A percentile compares a stretch with the other conserved stretches of the same genome.
phyloP scores from a whole-genome alignment of 2,888 invertebrate genomes.

The Emmelina monodactyla region DNA sequence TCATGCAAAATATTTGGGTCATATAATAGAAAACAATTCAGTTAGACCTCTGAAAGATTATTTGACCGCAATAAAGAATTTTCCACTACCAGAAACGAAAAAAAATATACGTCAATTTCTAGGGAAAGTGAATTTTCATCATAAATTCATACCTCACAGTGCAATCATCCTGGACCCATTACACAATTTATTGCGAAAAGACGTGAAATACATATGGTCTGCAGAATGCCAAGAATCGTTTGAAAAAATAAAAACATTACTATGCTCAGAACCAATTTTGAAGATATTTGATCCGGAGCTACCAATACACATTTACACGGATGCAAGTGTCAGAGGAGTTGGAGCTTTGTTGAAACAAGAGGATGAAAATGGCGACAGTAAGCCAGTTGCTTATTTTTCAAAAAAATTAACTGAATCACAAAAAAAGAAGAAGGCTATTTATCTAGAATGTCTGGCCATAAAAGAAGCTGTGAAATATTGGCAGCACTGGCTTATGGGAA shows the following conservation, averaged over 20 bases:
- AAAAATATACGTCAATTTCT: constrained; percentile 15
- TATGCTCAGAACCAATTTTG: constrained; percentile 15
- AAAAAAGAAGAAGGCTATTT: constrained; percentile 16
- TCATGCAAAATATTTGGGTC: too few species aligned
- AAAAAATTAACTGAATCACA: constrained; percentile 14
- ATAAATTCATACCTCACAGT: constrained; percentile 17
- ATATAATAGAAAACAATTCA: too few species aligned
- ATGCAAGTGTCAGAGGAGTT: constrained; percentile 16
- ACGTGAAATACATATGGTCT: constrained; percentile 15
- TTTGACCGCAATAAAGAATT: constrained; percentile 14
- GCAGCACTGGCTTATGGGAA: constrained; percentile 16
- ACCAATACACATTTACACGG: constrained; percentile 19
- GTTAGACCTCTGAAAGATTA: too few species aligned
- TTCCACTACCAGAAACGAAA: constrained; percentile 12
- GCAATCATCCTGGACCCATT: constrained; percentile 18
- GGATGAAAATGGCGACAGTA: constrained; percentile 14
- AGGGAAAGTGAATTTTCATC: constrained; percentile 20
- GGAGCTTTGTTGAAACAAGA: constrained; percentile 19
- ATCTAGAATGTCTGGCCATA: constrained; percentile 16
- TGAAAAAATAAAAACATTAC: constrained; percentile 13
- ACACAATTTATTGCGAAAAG: constrained; percentile 18
- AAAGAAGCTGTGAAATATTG: constrained; percentile 16
- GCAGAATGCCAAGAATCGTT: constrained; percentile 15
- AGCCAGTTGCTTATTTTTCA: constrained; percentile 15
- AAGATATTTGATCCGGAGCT: constrained; percentile 17